A percentile compares a stretch with the other conserved stretches of the same genome.
Conservation (phyloP, 2,797 vertebrate genomes). For the Falco rusticolus region DNA sequence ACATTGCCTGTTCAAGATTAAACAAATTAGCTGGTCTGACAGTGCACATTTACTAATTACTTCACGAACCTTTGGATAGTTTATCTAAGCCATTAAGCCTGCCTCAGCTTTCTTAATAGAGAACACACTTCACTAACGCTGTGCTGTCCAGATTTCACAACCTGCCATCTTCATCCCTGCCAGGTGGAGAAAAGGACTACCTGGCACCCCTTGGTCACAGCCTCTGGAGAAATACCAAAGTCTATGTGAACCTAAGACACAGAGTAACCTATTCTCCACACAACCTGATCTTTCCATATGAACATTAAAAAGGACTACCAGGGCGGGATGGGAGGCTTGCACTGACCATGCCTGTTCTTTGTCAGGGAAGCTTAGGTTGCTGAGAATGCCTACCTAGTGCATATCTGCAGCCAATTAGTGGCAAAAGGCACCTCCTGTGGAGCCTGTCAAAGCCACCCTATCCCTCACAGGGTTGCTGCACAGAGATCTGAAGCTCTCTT, state of each 20-base stretch:
- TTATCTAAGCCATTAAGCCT: slow-evolving; percentile 32
- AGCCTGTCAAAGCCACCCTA: not conserved
- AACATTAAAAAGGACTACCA: not conserved
- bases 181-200: not conserved
- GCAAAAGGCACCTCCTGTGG: not conserved
- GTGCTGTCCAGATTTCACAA: not conserved
- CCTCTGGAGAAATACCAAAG: not conserved
- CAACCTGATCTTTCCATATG: not conserved
- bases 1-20: slow-evolving; percentile 7
- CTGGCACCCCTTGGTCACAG: not conserved
- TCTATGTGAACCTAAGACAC: not conserved
- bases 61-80: not conserved
- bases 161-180: not conserved
- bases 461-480: not conserved
- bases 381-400: not conserved
- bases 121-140: not conserved
- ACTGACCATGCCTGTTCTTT: not conserved
- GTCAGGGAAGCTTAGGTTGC: not conserved
- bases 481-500: slow-evolving; percentile 2
- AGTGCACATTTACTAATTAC: slow-evolving; percentile 28
- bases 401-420: not conserved
- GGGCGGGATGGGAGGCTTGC: not conserved
- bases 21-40: slow-evolving; percentile 34
- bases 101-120: not conserved
- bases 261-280: not conserved